A percentile compares a stretch with the other conserved stretches of the same genome.
phyloP scores from a whole-genome alignment of 2,113 vertebrate genomes.

The Willisornis vidua region DNA sequence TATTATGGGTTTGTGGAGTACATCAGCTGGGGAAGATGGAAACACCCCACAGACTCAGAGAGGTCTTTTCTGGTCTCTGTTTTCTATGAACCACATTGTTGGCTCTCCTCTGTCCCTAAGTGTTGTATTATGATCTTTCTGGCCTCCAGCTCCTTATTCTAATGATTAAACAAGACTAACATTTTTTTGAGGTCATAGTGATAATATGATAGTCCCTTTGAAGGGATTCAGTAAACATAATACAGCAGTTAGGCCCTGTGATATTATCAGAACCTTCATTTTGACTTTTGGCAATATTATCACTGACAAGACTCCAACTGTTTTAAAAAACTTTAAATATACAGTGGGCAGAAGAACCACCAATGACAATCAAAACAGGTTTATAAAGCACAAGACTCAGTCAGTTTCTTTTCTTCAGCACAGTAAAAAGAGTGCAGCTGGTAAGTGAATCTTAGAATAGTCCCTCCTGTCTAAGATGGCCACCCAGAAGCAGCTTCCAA shows the following conservation, averaged over 20 bases:
- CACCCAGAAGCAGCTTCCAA: neutral
- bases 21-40: neutral
- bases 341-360: neutral
- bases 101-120: neutral
- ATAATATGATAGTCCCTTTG: slow-evolving; percentile 46
- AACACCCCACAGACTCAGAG: neutral
- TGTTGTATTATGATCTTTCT: slow-evolving; percentile 7
- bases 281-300: neutral
- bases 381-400: neutral
- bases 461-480: neutral
- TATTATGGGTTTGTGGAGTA: neutral
- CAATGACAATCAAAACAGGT: neutral
- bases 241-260: neutral
- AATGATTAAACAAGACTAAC: slow-evolving; percentile 29
- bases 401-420: neutral
- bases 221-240: neutral
- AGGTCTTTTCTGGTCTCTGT: neutral
- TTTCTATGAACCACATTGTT: neutral
- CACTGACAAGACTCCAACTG: neutral
- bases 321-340: neutral
- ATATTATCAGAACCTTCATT: neutral
- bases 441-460: neutral
- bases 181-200: slow-evolving; percentile 25
- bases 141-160: slow-evolving; percentile 19
- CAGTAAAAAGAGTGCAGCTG: neutral